These are phyloP conservation scores for Philonicus albiceps DNA, from an alignment of 2,888 invertebrate species.

Conservation along the genomic window DNA sequence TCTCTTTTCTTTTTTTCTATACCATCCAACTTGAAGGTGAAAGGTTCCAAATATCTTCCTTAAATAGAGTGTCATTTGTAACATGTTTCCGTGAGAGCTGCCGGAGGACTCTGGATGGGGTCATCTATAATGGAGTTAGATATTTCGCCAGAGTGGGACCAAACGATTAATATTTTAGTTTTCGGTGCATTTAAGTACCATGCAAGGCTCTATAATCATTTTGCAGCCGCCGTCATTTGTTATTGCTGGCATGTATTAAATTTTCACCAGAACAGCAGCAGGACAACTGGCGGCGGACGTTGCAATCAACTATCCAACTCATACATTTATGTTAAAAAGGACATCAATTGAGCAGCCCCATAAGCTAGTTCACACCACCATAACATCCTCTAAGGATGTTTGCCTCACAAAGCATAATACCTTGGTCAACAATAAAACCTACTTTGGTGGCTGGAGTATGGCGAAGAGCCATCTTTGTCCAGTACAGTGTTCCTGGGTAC, in stretches of 20 bases:
- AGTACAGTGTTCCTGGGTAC: neutral
- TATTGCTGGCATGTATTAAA: too few relatives aligned
- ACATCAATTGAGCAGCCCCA: neutral
- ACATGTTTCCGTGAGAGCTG: neutral
- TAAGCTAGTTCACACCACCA: neutral
- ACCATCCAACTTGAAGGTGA: neutral
- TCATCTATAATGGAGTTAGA: neutral
- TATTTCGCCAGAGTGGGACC: neutral
- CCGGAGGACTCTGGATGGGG: neutral
- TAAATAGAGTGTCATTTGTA: constrained; percentile 14
- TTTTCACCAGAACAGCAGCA: too few relatives aligned
- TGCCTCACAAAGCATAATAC: neutral
- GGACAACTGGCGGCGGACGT: neutral
- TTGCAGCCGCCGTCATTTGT: neutral
- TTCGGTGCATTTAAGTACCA: neutral
- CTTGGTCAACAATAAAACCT: neutral
- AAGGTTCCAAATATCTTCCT: neutral
- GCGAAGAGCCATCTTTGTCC: neutral
- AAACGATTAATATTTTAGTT: neutral
- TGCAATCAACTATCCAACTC: neutral
- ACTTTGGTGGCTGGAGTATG: neutral
- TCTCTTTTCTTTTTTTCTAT: neutral
- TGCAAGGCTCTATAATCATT: neutral
- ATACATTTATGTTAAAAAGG: neutral
- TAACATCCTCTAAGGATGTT: neutral